Conservation (phyloP, 2,888 invertebrate genomes). For the Aporophyla lueneburgensis region DNA sequence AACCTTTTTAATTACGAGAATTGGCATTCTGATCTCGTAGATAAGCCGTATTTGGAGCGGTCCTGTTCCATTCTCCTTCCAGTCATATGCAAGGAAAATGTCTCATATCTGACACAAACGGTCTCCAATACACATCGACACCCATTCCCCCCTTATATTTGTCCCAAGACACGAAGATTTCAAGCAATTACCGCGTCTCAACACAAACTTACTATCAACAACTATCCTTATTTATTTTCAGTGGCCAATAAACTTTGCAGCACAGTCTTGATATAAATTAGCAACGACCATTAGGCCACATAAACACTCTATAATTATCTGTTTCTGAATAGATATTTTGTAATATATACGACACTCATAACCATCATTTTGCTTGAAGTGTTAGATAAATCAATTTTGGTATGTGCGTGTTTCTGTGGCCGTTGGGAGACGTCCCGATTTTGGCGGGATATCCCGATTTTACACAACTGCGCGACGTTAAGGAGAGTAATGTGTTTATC, state of each 20-base stretch:
- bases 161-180: background rate
- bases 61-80: background rate
- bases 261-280: conserved; percentile 26
- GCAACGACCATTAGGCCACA: conserved; percentile 13
- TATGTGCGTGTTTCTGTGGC: background rate
- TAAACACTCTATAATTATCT: conserved; percentile 13
- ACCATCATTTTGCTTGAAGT: conserved; percentile 6
- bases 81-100: background rate
- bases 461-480: too few relatives aligned
- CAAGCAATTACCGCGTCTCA: background rate
- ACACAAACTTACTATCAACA: conserved; percentile 11
- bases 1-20: too few relatives aligned
- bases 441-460: too few relatives aligned
- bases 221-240: conserved; percentile 17
- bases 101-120: background rate
- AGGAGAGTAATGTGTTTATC: too few relatives aligned
- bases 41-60: too few relatives aligned
- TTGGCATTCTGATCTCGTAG: too few relatives aligned
- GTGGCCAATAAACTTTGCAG: conserved; percentile 15
- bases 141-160: background rate
- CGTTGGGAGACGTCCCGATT: too few relatives aligned
- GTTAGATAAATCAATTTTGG: conserved; percentile 16
- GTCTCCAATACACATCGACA: background rate
- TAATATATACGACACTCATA: conserved; percentile 3
- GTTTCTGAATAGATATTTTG: conserved; percentile 18